Evolutionary conservation across 2,888 invertebrate genomes (phyloP).

Genomic region (Synanthedon vespiformis): DNA sequence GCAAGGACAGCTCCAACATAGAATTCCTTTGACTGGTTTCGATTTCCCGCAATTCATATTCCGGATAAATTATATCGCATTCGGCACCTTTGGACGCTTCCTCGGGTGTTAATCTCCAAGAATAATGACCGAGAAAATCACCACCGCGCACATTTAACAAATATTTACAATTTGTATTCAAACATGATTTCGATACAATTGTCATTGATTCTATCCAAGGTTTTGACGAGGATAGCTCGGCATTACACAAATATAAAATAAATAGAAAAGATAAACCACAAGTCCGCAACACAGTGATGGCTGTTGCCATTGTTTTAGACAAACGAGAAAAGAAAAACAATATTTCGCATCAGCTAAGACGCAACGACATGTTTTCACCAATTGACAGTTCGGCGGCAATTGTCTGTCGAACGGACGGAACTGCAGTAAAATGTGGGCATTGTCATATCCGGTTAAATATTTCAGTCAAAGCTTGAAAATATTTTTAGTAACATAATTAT

Average conservation of each 20-base stretch:
- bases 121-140: conserved; percentile 51
- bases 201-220: conserved; percentile 39
- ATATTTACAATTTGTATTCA: conserved; percentile 53
- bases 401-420: conserved; percentile 49
- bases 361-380: conserved; percentile 43
- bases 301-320: conserved; percentile 38
- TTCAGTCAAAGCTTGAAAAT: background rate
- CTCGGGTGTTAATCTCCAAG: conserved; percentile 50
- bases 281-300: conserved; percentile 53
- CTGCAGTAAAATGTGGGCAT: conserved; percentile 31
- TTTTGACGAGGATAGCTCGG: conserved; percentile 20
- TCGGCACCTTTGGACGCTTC: conserved; percentile 32
- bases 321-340: conserved; percentile 27
- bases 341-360: conserved; percentile 20
- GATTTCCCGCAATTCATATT: conserved; percentile 50
- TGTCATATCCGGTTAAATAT: conserved; percentile 37
- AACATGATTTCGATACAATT: conserved; percentile 33
- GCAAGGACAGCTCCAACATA: conserved; percentile 35
- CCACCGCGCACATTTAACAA: conserved; percentile 49
- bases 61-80: conserved; percentile 44
- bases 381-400: conserved; percentile 58
- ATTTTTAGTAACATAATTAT: no score
- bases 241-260: conserved; percentile 31
- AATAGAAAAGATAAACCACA: conserved; percentile 52
- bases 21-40: conserved; percentile 35